A percentile compares a stretch with the other conserved stretches of the same genome.
These are phyloP conservation scores for Machaerirhynchus nigripectus DNA, from an alignment of 2,113 vertebrate species.

Conservation along the genomic window DNA sequence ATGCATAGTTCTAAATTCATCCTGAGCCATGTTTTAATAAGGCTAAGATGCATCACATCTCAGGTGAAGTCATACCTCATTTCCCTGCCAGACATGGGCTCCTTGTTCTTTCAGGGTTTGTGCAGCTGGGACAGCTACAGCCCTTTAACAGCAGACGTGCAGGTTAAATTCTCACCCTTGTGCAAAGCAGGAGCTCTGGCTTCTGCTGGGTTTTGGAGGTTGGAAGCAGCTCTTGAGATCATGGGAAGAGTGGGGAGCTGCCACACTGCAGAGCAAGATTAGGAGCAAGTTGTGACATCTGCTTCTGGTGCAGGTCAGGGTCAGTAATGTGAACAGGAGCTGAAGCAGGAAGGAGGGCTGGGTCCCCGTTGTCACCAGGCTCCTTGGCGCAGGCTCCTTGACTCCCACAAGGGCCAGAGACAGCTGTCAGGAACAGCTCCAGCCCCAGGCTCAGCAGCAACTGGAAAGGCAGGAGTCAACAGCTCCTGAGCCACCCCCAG, in stretches of 20 bases:
- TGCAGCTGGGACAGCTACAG: neutral
- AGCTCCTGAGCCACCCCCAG: neutral
- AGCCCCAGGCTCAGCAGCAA: neutral
- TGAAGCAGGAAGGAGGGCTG: neutral
- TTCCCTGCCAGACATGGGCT: neutral
- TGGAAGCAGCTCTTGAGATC: neutral
- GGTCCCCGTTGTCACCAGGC: fast-evolving
- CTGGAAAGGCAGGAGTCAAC: neutral
- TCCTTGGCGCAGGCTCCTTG: neutral
- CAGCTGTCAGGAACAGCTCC: neutral
- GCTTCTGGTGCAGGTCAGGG: neutral
- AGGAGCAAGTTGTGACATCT: neutral
- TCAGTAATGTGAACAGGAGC: fast-evolving
- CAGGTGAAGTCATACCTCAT: neutral
- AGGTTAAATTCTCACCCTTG: neutral
- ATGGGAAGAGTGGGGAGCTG: neutral
- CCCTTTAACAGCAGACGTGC: neutral
- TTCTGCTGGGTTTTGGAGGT: neutral
- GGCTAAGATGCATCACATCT: neutral
- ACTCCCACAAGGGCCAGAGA: neutral
- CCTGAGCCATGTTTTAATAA: neutral
- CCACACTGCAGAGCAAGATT: neutral
- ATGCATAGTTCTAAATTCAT: neutral
- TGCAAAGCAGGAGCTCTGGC: neutral
- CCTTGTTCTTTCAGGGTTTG: neutral